phyloP scores from a whole-genome alignment of 2,888 invertebrate genomes.

The Eupithecia subfuscata region DNA sequence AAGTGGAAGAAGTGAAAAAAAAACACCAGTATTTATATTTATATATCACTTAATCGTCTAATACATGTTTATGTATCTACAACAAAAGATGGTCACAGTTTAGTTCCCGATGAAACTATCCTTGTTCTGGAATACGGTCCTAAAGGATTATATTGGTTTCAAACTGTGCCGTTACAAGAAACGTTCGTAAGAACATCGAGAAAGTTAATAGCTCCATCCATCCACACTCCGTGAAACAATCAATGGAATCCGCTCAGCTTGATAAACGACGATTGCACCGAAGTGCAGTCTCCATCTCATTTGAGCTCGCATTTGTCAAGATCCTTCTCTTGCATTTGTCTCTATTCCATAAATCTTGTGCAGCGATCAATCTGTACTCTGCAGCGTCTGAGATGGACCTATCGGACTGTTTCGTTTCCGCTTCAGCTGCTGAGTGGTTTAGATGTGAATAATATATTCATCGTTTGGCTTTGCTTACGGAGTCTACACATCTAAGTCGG shows the following conservation, averaged over 20 bases:
- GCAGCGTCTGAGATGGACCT: slow-evolving; percentile 21
- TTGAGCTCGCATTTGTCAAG: slow-evolving; percentile 36
- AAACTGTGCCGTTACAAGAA: background rate
- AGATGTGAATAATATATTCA: background rate
- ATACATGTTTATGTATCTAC: too few species aligned
- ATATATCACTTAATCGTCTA: too few species aligned
- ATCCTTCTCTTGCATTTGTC: slow-evolving; percentile 24
- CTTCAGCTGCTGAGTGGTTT: background rate
- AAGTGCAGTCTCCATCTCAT: slow-evolving; percentile 32
- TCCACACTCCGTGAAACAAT: slow-evolving; percentile 10
- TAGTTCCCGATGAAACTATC: background rate
- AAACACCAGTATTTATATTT: too few species aligned
- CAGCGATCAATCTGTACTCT: slow-evolving; percentile 33
- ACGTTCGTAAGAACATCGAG: background rate
- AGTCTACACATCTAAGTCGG: background rate
- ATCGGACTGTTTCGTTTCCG: background rate
- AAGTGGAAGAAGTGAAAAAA: too few species aligned
- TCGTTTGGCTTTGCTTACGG: background rate
- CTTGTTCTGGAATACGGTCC: background rate
- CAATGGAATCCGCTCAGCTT: slow-evolving; percentile 24
- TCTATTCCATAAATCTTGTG: slow-evolving; percentile 32
- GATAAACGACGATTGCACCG: slow-evolving; percentile 33
- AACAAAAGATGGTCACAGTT: background rate
- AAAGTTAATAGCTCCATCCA: background rate
- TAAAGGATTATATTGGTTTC: background rate